phyloP scores from a whole-genome alignment of 2,888 invertebrate species.

The Lysandra coridon region DNA sequence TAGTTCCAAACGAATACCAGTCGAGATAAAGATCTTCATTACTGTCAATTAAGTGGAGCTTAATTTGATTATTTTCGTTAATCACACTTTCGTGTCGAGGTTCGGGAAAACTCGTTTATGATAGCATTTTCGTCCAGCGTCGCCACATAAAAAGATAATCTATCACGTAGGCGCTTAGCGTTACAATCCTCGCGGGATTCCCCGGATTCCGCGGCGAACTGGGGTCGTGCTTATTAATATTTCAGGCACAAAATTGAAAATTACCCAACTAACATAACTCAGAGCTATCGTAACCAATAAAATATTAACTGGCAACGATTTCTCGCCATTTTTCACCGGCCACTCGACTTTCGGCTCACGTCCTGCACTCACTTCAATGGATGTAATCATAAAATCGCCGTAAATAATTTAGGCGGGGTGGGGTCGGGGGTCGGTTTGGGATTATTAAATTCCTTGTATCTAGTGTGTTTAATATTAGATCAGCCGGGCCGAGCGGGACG shows the following conservation, averaged over 20 bases:
- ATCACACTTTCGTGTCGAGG: not conserved
- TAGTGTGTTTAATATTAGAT: conserved; percentile 81
- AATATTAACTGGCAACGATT: conserved; percentile 75
- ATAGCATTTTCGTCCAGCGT: not conserved
- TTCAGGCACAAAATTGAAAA: conserved; percentile 78
- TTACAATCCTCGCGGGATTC: conserved; percentile 21
- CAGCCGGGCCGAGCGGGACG: conserved; percentile 69
- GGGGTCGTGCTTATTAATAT: conserved; percentile 70
- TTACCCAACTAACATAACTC: conserved; percentile 73
- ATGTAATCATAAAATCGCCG: conserved; percentile 80
- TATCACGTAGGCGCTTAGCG: conserved; percentile 45
- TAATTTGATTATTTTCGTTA: conserved; percentile 4
- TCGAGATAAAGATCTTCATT: conserved; percentile 16
- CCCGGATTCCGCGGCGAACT: conserved; percentile 40
- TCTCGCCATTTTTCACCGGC: conserved; percentile 73
- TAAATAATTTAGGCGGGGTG: conserved; percentile 70
- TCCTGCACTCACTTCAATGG: conserved; percentile 68
- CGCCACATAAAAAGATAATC: conserved; percentile 38
- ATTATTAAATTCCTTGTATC: conserved; percentile 81
- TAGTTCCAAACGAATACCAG: not conserved
- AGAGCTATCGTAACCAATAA: conserved; percentile 77
- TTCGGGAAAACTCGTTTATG: not conserved
- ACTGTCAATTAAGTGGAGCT: not conserved
- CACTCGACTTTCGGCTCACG: conserved; percentile 70
- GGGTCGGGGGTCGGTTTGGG: conserved; percentile 55